Base-by-base conservation (phyloP, 2,888 invertebrate genomes). In the Malachius bipustulatus region DNA sequence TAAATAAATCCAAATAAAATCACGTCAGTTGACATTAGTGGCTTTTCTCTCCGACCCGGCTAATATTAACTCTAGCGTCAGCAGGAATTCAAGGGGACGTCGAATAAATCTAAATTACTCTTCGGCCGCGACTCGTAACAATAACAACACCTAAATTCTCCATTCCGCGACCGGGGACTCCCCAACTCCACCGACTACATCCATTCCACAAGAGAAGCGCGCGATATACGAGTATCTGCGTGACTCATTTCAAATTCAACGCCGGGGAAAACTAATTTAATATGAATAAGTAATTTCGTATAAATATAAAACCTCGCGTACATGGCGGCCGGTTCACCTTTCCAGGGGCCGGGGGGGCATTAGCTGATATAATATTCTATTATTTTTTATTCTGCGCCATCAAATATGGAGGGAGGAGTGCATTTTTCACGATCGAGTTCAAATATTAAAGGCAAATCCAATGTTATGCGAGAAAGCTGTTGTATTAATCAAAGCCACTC, bases 351-450 rank as follows among this genome's bases (percentile, higher is more conserved):
- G 50, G 55, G 50, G 55, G 54, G 54, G 55, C 51, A 59, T 59
- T 57, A 56, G 59, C 60, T 62, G 59, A 62, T 63, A 62, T 62
- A 63, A 60, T 63, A 63, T 62, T 62, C 63, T 62, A 60, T 60
- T 60, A 60, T 60, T 60, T 60, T 60, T 60, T 60, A 59, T 59
- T 58, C 50, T 43, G 40, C 42, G 44, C 43, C 41, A 51, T 52
- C 47, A 52, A 52, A 50, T 52, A 52, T 52, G 44, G 51, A 55
- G 55, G 48, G 52, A 55, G 56, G 55, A 56, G 57, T 59, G 54
- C 59, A 59, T 61, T 59, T 61, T 61, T 59, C 59, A 55, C 50
- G 51, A n/a, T n/a, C 34, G 58, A 57, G 59, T 55, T 57, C 54
- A 52, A 49, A 52, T 61, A 56, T n/a, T n/a, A n/a, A n/a, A n/a